Evolutionary conservation across 92 coral and sea anemone species (phyloP), one percentile per base, ranked within the genome.

Genomic region (Parazoanthus darwini): DNA sequence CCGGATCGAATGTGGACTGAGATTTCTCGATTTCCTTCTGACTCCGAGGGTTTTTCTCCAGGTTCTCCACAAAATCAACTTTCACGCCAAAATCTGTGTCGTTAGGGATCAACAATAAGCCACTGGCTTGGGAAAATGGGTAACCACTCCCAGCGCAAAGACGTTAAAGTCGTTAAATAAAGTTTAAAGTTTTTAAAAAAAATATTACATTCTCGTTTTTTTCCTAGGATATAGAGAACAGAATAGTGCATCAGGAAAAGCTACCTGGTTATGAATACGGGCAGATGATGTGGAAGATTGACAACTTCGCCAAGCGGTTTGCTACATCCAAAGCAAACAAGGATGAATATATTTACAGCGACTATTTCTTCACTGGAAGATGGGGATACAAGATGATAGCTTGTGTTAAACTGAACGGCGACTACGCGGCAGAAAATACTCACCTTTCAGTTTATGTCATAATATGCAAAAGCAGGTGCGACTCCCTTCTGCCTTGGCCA

Each of bases 401-500:
- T 8, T 76, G 80, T 39, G 80, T 76, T 37, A 76, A 76, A 7
- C 51, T 76, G 80, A 76, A 76, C 56, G 80, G 80, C 42, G 80
- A 76, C 13, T 22, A 76, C 46, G 80, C 18, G 10, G 80, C 80
- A 37, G 80, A 76, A 43, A 76, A 76, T 29, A 76, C 80, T 16
- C 80, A 76, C 50, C 50, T 76, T 43, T 76, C 80, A 39, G 50
- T 76, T 39, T 76, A 76, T 43, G 42, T 76, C 9, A 76, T 43
- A 5, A 76, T 76, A 76, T 76, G 80, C 14, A 76, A 29, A 56
- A 76, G 80, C 51, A 5, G 13, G 46, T 76, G 80, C 29, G 80
- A 76, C 26, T 76, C 80, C 26, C 80, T 37, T 16, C 23, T 76
- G 51, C 80, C 80, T 76, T 76, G 80, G 80, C 80, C 80, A 56